Conservation (phyloP, 2,113 vertebrate species). For the Entosphenus tridentatus region DNA sequence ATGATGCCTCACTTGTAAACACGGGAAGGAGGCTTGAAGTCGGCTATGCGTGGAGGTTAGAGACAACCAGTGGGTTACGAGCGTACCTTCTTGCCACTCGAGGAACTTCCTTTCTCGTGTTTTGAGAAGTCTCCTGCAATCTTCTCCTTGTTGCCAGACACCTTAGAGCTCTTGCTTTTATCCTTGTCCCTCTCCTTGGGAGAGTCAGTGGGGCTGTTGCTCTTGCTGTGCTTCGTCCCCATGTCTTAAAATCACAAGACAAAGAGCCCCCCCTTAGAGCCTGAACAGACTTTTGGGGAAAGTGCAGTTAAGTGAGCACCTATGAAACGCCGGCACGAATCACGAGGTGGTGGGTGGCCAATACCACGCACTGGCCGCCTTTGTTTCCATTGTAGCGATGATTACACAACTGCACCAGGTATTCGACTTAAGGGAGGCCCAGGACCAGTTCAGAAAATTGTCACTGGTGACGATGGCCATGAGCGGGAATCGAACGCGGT, state of each 20-base stretch:
- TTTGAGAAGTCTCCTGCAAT: constrained; percentile 58
- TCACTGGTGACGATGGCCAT: too few species aligned
- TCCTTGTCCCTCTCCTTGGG: constrained; percentile 68
- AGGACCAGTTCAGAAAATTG: too few species aligned
- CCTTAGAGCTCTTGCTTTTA: constrained; percentile 70
- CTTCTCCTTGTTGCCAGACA: constrained; percentile 73
- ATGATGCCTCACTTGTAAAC: background rate
- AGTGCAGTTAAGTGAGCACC: background rate
- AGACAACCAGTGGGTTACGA: too few species aligned
- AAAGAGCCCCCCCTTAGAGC: background rate
- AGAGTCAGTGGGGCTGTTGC: constrained; percentile 71
- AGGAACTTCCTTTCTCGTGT: constrained; percentile 61
- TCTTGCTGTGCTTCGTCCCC: constrained; percentile 59
- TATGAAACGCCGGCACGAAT: background rate
- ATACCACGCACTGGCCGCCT: too few species aligned
- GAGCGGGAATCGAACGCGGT: too few species aligned
- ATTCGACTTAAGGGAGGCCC: too few species aligned
- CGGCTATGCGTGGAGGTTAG: too few species aligned
- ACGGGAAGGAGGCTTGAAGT: too few species aligned
- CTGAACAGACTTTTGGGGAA: background rate
- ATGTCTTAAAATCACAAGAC: constrained; percentile 11
- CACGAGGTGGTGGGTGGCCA: background rate
- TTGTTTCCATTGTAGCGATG: too few species aligned
- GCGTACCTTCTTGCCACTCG: constrained; percentile 69
- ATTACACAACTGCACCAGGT: too few species aligned